Conservation (phyloP, 2,113 vertebrate species). For the Heptranchias perlo region DNA sequence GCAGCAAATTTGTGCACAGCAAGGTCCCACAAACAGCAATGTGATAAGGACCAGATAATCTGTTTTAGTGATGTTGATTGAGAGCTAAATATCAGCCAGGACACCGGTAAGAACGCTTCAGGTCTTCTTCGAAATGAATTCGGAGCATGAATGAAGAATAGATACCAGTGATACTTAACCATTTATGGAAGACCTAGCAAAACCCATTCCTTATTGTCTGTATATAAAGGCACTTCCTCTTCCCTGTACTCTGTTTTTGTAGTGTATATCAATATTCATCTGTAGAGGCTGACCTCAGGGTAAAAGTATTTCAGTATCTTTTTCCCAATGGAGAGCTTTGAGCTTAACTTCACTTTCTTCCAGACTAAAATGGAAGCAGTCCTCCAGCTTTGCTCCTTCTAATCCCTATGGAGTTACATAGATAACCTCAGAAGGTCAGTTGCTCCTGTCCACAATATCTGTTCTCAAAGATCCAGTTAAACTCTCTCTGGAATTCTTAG, state of each 20-base stretch:
- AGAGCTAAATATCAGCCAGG: not conserved
- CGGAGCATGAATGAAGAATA: not conserved
- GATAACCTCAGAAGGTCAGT: not conserved
- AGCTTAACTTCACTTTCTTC: not conserved
- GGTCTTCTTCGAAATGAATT: not conserved
- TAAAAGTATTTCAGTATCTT: constrained; percentile 6
- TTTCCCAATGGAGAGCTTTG: not conserved
- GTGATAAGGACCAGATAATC: not conserved
- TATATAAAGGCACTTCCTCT: not conserved
- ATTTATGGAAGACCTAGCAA: not conserved
- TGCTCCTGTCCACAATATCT: not conserved
- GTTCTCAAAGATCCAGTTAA: not conserved
- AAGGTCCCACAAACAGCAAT: not conserved
- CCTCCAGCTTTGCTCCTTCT: not conserved
- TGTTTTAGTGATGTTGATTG: not conserved
- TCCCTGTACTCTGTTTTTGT: not conserved
- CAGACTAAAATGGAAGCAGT: not conserved
- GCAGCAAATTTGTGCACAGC: not conserved
- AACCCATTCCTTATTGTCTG: not conserved
- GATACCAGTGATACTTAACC: not conserved
- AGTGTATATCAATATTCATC: not conserved
- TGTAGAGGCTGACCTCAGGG: not conserved
- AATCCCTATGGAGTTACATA: not conserved
- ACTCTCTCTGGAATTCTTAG: not conserved
- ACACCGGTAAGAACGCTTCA: not conserved